Base-by-base conservation (phyloP, 1,140 invertebrate species). In the Rhagoletis zephyria region DNA sequence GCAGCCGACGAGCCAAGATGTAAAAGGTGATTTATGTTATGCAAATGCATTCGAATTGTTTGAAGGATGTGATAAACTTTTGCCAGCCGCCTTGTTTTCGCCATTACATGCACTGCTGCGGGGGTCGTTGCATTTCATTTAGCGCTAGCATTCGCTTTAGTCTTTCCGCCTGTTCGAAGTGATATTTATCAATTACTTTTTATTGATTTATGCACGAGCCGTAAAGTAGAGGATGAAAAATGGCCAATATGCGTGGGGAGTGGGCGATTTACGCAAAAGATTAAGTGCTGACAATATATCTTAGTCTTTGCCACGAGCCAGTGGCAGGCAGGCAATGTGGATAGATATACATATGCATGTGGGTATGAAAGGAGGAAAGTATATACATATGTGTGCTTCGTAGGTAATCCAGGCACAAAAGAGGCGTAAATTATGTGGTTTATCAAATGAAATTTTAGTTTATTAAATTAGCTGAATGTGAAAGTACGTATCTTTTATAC, bases 21-120 rank as follows among this genome's bases (percentile, higher is more conserved):
- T 81, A 81, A 81, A 81, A 81, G 74, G 74, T 81, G 74, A 81
- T 81, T 81, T 81, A 81, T 81, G 74, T 81, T 81, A 81, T 81
- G 74, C 74, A 81, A 81, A 81, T 81, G n/a, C 48, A 81, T 81
- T 81, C 74, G 56, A 81, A 81, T 81, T 56, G 74, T 19, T 81
- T 56, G 45, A 81, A 56, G 74, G 48, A 81, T 81, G 74, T 12
- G 74, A 81, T 81, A 81, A 81, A 81, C 48, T 81, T 56, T 81
- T 14, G 74, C 48, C 9, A 51, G 16, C 48, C 74, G 19, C 51
- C 74, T 56, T 48, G 30, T 48, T 81, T 81, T 81, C 48, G 48
- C 48, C n/a, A 67, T 30, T 5, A 16, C 9, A 40, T 30, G 3
- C 4, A n/a, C 40, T 70, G 48, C 9, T 9, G 48, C 74, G 74